phyloP scores from a whole-genome alignment of 1,140 invertebrate genomes.

The Cydia strobilella region DNA sequence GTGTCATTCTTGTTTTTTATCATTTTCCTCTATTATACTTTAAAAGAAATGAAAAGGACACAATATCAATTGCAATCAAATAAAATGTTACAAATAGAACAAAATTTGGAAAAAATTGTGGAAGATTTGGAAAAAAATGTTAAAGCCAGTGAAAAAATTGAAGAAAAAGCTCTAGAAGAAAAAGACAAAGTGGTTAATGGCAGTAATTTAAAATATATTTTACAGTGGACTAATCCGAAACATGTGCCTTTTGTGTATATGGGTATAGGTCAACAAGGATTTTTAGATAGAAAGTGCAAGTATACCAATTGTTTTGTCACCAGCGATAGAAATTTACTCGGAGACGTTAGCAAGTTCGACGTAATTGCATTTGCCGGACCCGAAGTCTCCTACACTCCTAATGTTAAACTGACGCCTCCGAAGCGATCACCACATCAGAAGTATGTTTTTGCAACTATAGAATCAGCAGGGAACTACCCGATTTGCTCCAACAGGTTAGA shows the following conservation, averaged over 20 bases:
- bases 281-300: conserved; percentile 40
- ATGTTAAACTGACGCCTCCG: conserved; percentile 42
- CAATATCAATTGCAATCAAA: not conserved
- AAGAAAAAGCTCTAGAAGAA: not conserved
- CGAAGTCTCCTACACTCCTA: conserved; percentile 35
- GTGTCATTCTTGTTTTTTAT: not conserved
- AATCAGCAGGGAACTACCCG: conserved; percentile 63
- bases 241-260: conserved; percentile 41
- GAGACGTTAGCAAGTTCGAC: conserved; percentile 46
- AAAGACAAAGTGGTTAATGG: not conserved
- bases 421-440: conserved; percentile 57
- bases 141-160: not conserved
- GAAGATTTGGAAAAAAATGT: not conserved
- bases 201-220: conserved; percentile 32
- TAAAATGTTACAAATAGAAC: not conserved
- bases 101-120: not conserved
- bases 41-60: conserved; percentile 6
- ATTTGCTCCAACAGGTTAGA: conserved; percentile 44
- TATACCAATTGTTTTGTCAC: conserved; percentile 45
- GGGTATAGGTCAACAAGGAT: conserved; percentile 36
- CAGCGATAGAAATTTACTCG: conserved; percentile 35
- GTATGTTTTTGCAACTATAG: conserved; percentile 69
- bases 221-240: conserved; percentile 41
- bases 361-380: conserved; percentile 44
- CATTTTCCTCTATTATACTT: not conserved